These are phyloP conservation scores for Apamea monoglypha DNA, from an alignment of 2,888 invertebrate genomes.

Conservation along the genomic window DNA sequence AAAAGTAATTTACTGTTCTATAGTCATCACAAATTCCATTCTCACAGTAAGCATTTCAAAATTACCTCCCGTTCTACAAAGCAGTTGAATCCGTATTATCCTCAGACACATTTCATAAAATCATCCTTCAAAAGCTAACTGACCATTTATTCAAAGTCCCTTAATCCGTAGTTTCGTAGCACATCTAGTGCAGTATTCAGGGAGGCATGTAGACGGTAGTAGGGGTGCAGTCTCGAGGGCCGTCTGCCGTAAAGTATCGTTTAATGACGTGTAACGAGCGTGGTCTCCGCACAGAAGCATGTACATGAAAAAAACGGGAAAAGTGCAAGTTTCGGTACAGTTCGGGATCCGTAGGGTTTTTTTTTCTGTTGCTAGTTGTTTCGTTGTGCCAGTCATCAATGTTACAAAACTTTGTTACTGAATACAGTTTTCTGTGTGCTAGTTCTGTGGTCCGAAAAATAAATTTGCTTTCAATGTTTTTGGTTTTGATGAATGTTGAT, in stretches of 20 bases:
- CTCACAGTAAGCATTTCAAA: neutral
- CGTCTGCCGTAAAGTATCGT: slow-evolving; percentile 90
- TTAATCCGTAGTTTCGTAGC: slow-evolving; percentile 65
- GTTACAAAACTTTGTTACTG: neutral
- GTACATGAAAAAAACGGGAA: slow-evolving; percentile 76
- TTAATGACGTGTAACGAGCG: slow-evolving; percentile 90
- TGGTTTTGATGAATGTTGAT: neutral
- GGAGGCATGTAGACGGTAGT: slow-evolving; percentile 73
- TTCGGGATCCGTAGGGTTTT: slow-evolving; percentile 58
- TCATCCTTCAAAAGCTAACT: slow-evolving; percentile 42
- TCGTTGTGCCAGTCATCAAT: slow-evolving; percentile 1
- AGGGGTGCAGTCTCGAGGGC: slow-evolving; percentile 87
- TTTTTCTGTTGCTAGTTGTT: slow-evolving; percentile 23
- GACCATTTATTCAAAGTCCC: slow-evolving; percentile 49
- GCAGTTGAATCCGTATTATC: neutral
- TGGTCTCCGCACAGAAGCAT: slow-evolving; percentile 81
- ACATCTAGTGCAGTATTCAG: slow-evolving; percentile 75
- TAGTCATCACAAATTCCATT: neutral
- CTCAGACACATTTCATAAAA: slow-evolving; percentile 15
- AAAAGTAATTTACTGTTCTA: neutral
- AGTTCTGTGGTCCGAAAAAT: neutral
- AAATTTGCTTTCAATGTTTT: too few species aligned
- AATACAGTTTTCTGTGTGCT: neutral
- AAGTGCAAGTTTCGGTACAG: slow-evolving; percentile 53
- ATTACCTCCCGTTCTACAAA: neutral